These are phyloP conservation scores for Beroe forskalii DNA, from an alignment of 37 sponge, comb jelly and placozoan genomes.

Conservation along the genomic window DNA sequence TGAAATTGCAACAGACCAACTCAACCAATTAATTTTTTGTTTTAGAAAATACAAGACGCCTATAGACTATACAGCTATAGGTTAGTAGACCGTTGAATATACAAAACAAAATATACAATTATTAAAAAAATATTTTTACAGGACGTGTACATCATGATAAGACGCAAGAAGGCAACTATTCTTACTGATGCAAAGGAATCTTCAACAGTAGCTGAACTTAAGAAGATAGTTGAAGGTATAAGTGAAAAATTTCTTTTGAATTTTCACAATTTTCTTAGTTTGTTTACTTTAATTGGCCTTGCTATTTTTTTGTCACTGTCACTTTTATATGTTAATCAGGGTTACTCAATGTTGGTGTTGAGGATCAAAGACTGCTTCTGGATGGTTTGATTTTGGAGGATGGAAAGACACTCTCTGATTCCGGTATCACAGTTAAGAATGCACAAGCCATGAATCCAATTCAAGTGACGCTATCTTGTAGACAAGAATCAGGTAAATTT, in stretches of 20 bases:
- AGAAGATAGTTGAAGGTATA: constrained; percentile 81
- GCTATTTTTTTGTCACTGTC: too few species aligned
- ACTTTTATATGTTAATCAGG: too few species aligned
- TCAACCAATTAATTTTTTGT: too few species aligned
- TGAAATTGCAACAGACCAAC: too few species aligned
- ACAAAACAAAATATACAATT: too few species aligned
- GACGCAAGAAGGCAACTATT: constrained; percentile 82
- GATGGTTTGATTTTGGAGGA: constrained; percentile 56
- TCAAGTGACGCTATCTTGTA: constrained; percentile 18
- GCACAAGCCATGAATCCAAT: constrained; percentile 48
- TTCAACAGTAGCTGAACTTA: constrained; percentile 79
- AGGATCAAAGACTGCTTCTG: constrained; percentile 34
- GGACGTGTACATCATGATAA: constrained; percentile 91
- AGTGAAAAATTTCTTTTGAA: too few species aligned
- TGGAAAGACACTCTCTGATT: constrained; percentile 57
- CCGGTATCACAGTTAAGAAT: constrained; percentile 58
- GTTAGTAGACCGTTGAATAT: too few species aligned
- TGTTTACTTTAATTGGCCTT: too few species aligned
- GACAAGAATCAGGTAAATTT: constrained; percentile 16
- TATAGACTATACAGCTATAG: too few species aligned
- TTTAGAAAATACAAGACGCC: too few species aligned
- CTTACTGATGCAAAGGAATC: constrained; percentile 90
- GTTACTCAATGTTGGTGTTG: constrained; percentile 25
- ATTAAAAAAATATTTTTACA: too few species aligned
- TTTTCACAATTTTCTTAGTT: too few species aligned